Base-by-base conservation (phyloP, 2,113 vertebrate genomes). In the Peromyscus polionotus region DNA sequence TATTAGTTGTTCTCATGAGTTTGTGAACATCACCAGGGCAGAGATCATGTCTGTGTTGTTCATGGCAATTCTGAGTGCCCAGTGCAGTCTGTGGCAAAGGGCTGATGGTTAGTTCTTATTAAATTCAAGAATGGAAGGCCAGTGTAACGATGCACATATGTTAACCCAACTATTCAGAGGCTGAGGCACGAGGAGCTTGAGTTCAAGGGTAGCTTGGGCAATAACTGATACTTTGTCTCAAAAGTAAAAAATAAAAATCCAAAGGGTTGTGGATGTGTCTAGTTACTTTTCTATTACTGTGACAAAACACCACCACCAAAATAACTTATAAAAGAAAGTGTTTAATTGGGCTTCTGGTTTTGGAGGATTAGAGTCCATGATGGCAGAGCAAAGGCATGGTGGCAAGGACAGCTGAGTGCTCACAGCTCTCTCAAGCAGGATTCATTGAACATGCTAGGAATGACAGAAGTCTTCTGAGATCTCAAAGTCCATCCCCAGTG, bases 111-210 rank as follows among this genome's bases (percentile, higher is more conserved):
- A 61, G 16, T 36, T 81, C 14, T 45, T 54, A 57, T 54, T 48
- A 67, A 57, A 48, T 59, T 72, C 9, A 24, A 76, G 65, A 85
- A 39, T 88, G 33, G 5, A 39, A 68, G 33, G 7, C 14, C 20
- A 0, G 0, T 57, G 13, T 72, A 51, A 24, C n/a, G 48, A 7
- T n/a, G 9, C 4, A 26, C 5, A n/a, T 4, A 13, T 28, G 0
- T 88, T 26, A 72, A 22, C 20, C 11, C 20, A 70, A 22, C 86
- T 72, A 17, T 22, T n/a, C 19, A 72, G 48, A 88, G 20, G 7
- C 22, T 28, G 20, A 57, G 48, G 33, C 22, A 51, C 4, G 33
- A 88, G 67, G 19, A 57, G 3, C 22, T n/a, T 70, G 31, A 68
- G 10, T 36, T 36, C 31, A 68, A 87, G 17, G 2, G 33, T 45